Conservation (phyloP, 2,113 vertebrate genomes). For the Micronisus gabar region DNA sequence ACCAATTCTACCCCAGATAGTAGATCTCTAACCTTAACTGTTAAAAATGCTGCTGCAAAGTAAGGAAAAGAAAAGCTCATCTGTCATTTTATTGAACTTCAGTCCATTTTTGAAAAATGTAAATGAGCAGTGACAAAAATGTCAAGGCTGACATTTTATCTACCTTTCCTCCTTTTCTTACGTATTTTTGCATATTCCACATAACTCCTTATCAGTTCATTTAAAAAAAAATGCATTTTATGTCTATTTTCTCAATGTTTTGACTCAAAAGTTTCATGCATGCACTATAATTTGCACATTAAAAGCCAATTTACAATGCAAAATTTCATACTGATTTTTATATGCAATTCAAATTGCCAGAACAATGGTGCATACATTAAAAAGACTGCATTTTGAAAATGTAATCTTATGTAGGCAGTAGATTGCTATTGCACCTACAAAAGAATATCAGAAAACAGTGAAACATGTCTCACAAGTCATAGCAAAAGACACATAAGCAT, state of each 20-base stretch:
- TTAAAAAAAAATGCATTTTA: neutral
- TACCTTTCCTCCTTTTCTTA: neutral
- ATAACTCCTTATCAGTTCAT: neutral
- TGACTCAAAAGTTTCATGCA: neutral
- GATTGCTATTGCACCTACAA: neutral
- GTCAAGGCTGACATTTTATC: neutral
- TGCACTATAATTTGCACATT: neutral
- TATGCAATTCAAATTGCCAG: neutral
- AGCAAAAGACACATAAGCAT: neutral
- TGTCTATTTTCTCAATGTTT: neutral
- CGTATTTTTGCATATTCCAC: neutral
- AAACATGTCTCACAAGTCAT: neutral
- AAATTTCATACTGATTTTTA: neutral
- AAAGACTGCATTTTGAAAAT: neutral
- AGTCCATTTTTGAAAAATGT: neutral
- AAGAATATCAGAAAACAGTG: neutral
- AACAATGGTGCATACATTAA: neutral
- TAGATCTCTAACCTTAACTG: neutral
- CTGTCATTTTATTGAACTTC: neutral
- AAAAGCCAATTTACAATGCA: constrained; percentile 33
- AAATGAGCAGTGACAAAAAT: neutral
- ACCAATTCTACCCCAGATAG: neutral
- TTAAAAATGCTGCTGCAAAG: neutral
- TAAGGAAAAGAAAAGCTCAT: neutral
- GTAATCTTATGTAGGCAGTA: neutral